Conservation (phyloP, 2,113 vertebrate genomes). For the Potamarius usumacintae region DNA sequence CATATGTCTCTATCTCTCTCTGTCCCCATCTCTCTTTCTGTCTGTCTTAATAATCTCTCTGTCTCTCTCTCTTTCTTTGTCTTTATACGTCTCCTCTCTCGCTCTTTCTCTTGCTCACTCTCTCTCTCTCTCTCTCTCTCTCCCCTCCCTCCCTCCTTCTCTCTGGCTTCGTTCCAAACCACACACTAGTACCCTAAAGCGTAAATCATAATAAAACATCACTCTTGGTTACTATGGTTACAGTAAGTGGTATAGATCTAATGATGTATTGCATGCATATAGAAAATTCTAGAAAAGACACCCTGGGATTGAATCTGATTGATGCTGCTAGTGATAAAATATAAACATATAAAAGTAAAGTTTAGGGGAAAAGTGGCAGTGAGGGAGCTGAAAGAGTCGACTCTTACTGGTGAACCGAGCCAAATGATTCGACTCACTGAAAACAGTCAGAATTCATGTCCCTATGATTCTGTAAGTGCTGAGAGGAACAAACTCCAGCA, state of each 20-base stretch:
- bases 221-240: background rate
- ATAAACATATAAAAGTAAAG: background rate
- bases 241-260: background rate
- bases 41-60: too few species aligned
- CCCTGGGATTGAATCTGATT: background rate
- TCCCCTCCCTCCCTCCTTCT: background rate
- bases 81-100: too few species aligned
- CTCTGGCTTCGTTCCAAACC: constrained; percentile 5
- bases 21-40: too few species aligned
- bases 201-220: background rate
- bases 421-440: background rate
- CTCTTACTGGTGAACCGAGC: background rate
- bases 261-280: background rate
- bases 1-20: too few species aligned
- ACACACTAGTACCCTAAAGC: background rate
- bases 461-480: background rate
- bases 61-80: too few species aligned
- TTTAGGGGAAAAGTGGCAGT: background rate
- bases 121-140: background rate
- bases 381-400: background rate
- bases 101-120: too few species aligned
- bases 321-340: background rate
- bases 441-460: background rate
- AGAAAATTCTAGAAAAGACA: background rate
- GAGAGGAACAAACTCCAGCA: background rate